phyloP scores from a whole-genome alignment of 2,888 invertebrate genomes.

The Volucella bombylans region DNA sequence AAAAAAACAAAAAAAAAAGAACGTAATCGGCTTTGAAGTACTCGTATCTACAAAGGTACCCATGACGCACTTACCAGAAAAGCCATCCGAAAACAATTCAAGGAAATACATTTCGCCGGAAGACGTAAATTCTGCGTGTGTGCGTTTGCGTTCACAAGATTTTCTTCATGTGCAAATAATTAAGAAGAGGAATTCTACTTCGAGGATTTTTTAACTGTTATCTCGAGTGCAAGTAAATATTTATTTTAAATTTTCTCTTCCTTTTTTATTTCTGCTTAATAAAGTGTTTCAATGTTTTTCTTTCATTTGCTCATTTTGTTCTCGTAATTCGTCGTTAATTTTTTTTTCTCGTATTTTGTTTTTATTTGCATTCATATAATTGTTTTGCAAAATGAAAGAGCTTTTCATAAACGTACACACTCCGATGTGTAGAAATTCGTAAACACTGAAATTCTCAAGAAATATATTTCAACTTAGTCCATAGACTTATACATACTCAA shows the following conservation, averaged over 20 bases:
- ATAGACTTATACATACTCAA: neutral
- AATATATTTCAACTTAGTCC: no score
- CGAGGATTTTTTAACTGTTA: neutral
- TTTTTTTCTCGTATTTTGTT: neutral
- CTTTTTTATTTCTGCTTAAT: neutral
- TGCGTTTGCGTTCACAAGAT: neutral
- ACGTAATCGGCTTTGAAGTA: neutral
- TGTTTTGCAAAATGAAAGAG: neutral
- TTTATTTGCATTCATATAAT: neutral
- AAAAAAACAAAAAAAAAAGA: no score
- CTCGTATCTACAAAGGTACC: neutral
- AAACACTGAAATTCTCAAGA: no score
- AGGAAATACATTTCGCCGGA: neutral
- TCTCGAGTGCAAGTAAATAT: neutral
- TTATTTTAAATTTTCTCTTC: constrained; percentile 11
- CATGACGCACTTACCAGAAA: neutral
- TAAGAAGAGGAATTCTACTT: constrained; percentile 8
- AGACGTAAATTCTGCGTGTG: neutral
- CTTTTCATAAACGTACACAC: constrained; percentile 3
- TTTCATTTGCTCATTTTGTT: constrained; percentile 8
- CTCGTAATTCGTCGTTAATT: neutral
- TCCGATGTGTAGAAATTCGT: no score
- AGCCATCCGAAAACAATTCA: neutral
- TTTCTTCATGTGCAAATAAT: constrained; percentile 15
- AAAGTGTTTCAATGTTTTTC: neutral